Evolutionary conservation across 2,113 vertebrate genomes (phyloP).

Genomic region (Harpagus bidentatus): DNA sequence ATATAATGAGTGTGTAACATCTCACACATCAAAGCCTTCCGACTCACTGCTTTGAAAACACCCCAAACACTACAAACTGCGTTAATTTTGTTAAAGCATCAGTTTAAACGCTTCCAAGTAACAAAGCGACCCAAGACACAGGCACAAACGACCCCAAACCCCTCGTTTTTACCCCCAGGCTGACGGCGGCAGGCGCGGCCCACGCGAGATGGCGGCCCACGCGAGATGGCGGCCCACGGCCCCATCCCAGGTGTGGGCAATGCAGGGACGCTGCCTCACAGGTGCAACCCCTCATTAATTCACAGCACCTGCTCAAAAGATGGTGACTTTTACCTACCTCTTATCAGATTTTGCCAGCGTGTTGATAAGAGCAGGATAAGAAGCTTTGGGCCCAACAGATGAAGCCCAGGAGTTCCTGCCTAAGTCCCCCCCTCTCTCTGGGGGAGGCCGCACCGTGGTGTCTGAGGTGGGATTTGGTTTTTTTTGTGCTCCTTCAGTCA

Average conservation of each 20-base stretch:
- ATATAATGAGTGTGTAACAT: accelerated
- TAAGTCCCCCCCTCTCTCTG: too few relatives aligned
- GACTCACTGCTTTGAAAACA: not conserved
- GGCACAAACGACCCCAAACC: accelerated
- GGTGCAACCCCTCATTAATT: not conserved
- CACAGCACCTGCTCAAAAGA: not conserved
- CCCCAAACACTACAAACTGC: not conserved
- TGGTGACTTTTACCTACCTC: too few relatives aligned
- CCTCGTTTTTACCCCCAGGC: accelerated
- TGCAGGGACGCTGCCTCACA: not conserved
- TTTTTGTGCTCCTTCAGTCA: not conserved
- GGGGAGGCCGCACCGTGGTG: accelerated
- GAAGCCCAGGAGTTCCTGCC: not conserved
- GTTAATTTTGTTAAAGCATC: not conserved
- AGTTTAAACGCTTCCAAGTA: not conserved
- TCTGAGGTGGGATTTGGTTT: accelerated
- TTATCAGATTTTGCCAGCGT: accelerated
- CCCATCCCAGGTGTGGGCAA: accelerated
- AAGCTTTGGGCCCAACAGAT: accelerated
- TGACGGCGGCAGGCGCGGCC: accelerated
- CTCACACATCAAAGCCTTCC: not conserved
- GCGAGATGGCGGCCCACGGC: accelerated
- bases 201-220: accelerated
- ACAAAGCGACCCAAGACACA: not conserved
- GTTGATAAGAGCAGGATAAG: too few relatives aligned